Base-by-base conservation (phyloP, 2,113 vertebrate genomes). In the Tapirus terrestris region DNA sequence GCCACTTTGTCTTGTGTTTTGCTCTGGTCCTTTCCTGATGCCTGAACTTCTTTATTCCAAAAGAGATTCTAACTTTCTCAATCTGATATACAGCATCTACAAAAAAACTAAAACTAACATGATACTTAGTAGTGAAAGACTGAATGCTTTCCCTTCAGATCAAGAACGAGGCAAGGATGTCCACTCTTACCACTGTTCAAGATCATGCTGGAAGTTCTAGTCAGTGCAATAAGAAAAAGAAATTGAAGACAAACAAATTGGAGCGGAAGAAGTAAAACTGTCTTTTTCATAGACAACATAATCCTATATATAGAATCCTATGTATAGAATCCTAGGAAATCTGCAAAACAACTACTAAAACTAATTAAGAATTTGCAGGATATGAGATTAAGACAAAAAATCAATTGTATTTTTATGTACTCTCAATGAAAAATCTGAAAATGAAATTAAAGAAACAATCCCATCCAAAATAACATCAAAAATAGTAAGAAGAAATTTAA, bases 401-500 rank as follows among this genome's bases (percentile, higher is more conserved):
- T 76, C n/a, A 48, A 16, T 43, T 86, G 3, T 84, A 25, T 43
- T 93, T 92, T 88, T 53, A 83, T n/a, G 65, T 68, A 56, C 10
- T 31, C 53, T 72, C 27, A 58, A 4, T 65, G 51, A 96, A 94
- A 94, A 79, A 79, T 58, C 31, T 92, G 33, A 80, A 92, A 87
- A 79, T 79, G 27, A 76, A 93, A 86, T 68, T 61, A 48, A 67
- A 91, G 58, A 91, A 92, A 85, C 29, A 45, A 61, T 39, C 92
- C 11, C 10, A 53, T 56, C 96, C 39, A 92, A 85, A 85, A 70
- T 58, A 51, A 5, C 25, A 82, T 86, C 12, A 65, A 25, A 53
- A 85, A 68, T 51, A 61, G 9, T 89, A 95, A 45, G 33, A 88
- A 89, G 73, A 84, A 67, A 75, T 89, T 68, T 75, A 89, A 51